A percentile compares a stretch with the other conserved stretches of the same genome.
Evolutionary conservation across 2,888 invertebrate genomes (phyloP).

Genomic region (Ptilodon capucinus): DNA sequence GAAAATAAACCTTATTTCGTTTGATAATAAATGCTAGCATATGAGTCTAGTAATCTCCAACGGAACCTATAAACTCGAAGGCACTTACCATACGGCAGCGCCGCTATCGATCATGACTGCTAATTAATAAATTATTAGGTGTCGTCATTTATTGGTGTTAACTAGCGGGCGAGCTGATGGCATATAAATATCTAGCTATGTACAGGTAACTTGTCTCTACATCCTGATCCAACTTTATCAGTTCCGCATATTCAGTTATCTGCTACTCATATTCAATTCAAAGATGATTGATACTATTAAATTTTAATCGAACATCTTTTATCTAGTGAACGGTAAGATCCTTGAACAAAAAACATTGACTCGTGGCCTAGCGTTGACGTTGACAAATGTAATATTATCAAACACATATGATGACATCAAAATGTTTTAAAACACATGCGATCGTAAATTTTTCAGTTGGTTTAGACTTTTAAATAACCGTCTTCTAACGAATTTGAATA

Average conservation of each 20-base stretch:
- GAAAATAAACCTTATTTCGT: too few relatives aligned
- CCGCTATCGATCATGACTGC: not conserved
- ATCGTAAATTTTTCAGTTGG: too few relatives aligned
- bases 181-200: not conserved
- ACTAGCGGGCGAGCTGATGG: not conserved
- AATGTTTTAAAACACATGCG: too few relatives aligned
- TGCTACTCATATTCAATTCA: not conserved
- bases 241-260: not conserved
- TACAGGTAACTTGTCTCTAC: not conserved
- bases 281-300: not conserved
- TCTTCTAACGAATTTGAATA: constrained; percentile 8
- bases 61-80: too few relatives aligned
- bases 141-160: not conserved
- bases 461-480: not conserved
- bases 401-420: too few relatives aligned
- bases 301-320: not conserved
- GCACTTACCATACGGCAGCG: not conserved
- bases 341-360: constrained; percentile 1
- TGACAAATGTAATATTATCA: constrained; percentile 26
- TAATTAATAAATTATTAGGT: not conserved
- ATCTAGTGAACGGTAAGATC: not conserved
- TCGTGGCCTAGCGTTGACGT: constrained; percentile 11
- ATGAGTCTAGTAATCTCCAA: not conserved
- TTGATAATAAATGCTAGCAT: too few relatives aligned
- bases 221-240: not conserved